phyloP scores from a whole-genome alignment of 2,888 invertebrate species.

The Bembecia ichneumoniformis region DNA sequence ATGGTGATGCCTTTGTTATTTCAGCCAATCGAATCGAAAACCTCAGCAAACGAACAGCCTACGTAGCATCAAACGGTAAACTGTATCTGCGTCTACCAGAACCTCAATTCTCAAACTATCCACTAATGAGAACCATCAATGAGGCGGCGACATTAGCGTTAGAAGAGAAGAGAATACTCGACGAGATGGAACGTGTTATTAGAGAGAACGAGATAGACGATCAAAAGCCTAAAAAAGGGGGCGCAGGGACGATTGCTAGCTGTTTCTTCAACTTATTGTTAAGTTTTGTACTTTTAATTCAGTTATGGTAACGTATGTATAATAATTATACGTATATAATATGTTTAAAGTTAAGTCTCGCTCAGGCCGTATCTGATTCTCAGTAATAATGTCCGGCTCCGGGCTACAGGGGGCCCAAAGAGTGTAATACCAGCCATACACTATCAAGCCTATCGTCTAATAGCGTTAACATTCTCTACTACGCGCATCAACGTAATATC shows the following conservation, averaged over 20 bases:
- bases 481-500: too few relatives aligned
- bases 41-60: constrained; percentile 36
- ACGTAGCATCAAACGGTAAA: constrained; percentile 36
- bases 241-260: constrained; percentile 9
- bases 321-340: too few relatives aligned
- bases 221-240: constrained; percentile 19
- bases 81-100: constrained; percentile 44
- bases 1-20: not conserved
- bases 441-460: too few relatives aligned
- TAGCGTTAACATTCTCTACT: too few relatives aligned
- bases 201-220: constrained; percentile 58
- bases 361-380: too few relatives aligned
- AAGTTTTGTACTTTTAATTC: constrained; percentile 2
- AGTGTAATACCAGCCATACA: too few relatives aligned
- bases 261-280: constrained; percentile 6
- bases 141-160: constrained; percentile 72
- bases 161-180: constrained; percentile 64
- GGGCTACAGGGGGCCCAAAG: too few relatives aligned
- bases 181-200: constrained; percentile 57
- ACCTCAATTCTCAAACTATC: constrained; percentile 69
- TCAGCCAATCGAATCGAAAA: constrained; percentile 31
- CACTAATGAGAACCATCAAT: constrained; percentile 81
- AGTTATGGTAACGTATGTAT: constrained; percentile 4
- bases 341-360: too few relatives aligned
- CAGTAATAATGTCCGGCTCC: too few relatives aligned